A percentile compares a stretch with the other conserved stretches of the same genome.
phyloP scores from a whole-genome alignment of 2,113 vertebrate species.

The Sinocyclocheilus rhinocerous region DNA sequence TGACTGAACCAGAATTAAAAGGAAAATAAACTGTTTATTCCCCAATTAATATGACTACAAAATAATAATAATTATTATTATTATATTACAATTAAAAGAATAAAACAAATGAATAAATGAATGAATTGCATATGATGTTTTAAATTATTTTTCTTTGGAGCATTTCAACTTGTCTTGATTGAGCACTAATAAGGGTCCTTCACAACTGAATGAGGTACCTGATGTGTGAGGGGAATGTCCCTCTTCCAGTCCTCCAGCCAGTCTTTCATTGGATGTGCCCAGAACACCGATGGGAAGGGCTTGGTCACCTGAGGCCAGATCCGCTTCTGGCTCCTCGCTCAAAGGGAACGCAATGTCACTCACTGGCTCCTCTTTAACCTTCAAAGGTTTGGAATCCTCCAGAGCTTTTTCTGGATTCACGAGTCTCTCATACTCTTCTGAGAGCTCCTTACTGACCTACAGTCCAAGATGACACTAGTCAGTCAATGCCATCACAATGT shows the following conservation, averaged over 20 bases:
- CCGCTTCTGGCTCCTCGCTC: slow-evolving; percentile 90
- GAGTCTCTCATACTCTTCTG: slow-evolving; percentile 93
- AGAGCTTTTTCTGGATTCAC: slow-evolving; percentile 94
- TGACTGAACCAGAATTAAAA: no score
- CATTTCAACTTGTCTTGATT: not conserved
- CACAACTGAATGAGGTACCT: slow-evolving; percentile 70
- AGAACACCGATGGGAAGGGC: slow-evolving; percentile 90
- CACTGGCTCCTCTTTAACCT: slow-evolving; percentile 93
- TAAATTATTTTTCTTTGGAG: not conserved
- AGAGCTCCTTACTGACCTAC: slow-evolving; percentile 94
- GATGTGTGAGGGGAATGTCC: slow-evolving; percentile 92
- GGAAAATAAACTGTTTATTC: no score
- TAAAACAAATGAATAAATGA: not conserved
- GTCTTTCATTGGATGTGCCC: slow-evolving; percentile 84
- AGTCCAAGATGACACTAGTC: not conserved
- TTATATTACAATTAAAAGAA: not conserved
- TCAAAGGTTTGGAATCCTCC: slow-evolving; percentile 92
- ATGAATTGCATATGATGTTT: not conserved
- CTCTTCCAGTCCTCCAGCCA: slow-evolving; percentile 85
- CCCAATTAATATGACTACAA: no score
- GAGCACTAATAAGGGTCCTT: not conserved
- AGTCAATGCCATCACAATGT: not conserved
- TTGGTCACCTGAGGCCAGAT: slow-evolving; percentile 90
- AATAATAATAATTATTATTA: no score
- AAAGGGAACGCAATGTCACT: slow-evolving; percentile 91